Percentiles rank a stretch among this genome's conserved stretches.
Conservation (phyloP, 92 coral and sea anemone genomes). For the Muricea muricata region DNA sequence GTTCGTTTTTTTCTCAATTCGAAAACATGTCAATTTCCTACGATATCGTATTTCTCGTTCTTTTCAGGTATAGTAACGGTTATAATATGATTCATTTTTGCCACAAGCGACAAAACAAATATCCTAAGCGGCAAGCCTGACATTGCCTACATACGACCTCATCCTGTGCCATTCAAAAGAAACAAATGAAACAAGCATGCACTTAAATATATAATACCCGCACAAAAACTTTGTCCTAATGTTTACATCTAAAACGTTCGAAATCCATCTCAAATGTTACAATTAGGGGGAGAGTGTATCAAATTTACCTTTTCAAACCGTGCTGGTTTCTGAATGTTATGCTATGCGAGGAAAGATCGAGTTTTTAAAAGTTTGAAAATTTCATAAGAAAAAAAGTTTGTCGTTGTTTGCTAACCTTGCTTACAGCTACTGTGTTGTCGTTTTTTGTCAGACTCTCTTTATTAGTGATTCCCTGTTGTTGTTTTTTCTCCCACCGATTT, state of each 20-base stretch:
- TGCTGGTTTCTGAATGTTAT: not conserved
- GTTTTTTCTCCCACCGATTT: not conserved
- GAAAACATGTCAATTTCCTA: not conserved
- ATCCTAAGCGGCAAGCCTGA: not conserved
- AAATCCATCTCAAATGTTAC: not conserved
- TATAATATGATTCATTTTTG: not conserved
- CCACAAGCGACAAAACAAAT: not conserved
- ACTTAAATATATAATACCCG: not conserved
- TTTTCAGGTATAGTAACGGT: too few relatives aligned
- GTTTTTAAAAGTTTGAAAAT: not conserved
- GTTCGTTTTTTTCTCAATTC: not conserved
- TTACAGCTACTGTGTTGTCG: not conserved
- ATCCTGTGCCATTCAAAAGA: not conserved
- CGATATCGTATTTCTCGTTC: too few relatives aligned
- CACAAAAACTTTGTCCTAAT: not conserved
- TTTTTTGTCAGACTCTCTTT: not conserved
- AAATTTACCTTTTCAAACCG: not conserved
- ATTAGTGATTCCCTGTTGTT: not conserved
- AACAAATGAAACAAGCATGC: not conserved
- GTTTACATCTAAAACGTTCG: not conserved
- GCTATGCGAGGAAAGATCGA: not conserved
- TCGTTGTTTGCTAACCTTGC: slow-evolving; percentile 38
- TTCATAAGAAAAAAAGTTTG: not conserved
- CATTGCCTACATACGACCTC: not conserved
- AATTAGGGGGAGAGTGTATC: not conserved